phyloP scores from a whole-genome alignment of 2,113 vertebrate genomes.

The Kryptolebias marmoratus region DNA sequence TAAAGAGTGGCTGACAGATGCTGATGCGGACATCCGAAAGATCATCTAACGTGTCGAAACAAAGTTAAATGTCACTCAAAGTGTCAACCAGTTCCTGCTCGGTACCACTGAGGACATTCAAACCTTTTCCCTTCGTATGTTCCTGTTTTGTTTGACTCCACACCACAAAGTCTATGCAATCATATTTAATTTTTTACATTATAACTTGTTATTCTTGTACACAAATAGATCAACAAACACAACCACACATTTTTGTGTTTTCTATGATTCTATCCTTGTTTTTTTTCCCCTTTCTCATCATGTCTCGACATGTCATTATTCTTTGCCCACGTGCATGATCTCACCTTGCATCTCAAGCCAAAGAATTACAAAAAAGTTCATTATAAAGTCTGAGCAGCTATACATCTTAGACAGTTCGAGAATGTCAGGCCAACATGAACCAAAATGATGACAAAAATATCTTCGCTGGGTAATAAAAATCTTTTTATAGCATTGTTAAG shows the following conservation, averaged over 20 bases:
- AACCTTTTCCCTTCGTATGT: neutral
- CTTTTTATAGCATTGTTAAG: too few relatives aligned
- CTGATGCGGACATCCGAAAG: conserved; percentile 40
- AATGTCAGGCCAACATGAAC: too few relatives aligned
- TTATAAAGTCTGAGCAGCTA: conserved; percentile 42
- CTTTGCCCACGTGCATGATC: conserved; percentile 23
- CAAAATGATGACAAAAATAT: too few relatives aligned
- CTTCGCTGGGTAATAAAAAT: too few relatives aligned
- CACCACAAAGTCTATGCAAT: neutral
- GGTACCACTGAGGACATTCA: conserved; percentile 22
- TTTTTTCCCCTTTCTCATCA: conserved; percentile 9
- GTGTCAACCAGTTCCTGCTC: conserved; percentile 13
- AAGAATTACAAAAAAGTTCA: conserved; percentile 45
- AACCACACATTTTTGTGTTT: neutral
- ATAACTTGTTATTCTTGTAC: conserved; percentile 11
- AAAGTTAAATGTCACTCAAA: conserved; percentile 53
- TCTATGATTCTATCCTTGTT: neutral
- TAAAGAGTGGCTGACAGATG: conserved; percentile 47
- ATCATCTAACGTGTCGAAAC: conserved; percentile 14
- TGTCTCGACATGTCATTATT: conserved; percentile 51
- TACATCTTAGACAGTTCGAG: too few relatives aligned
- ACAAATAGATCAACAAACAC: conserved; percentile 1
- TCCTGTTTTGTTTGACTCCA: too few relatives aligned
- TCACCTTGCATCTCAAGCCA: conserved; percentile 7
- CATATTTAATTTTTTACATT: conserved; percentile 22